Conservation (phyloP, 2,888 invertebrate genomes). For the Troglohyphantes excavatus region DNA sequence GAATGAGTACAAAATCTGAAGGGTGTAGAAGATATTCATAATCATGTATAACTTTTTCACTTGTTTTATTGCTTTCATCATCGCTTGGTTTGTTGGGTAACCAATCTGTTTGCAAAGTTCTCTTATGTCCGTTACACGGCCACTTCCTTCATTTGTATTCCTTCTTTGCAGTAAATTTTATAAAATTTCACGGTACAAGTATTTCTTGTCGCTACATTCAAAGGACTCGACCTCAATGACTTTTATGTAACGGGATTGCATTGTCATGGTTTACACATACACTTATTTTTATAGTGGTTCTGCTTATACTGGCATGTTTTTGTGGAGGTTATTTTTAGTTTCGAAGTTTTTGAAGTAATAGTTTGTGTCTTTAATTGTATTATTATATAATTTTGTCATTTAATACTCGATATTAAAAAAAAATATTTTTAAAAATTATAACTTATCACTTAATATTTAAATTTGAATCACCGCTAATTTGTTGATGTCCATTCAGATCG, state of each 20-base stretch:
- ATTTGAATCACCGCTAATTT: too few relatives aligned
- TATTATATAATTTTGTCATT: too few relatives aligned
- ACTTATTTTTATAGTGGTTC: too few relatives aligned
- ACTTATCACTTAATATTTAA: too few relatives aligned
- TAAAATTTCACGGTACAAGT: constrained; percentile 17
- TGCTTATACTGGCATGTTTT: too few relatives aligned
- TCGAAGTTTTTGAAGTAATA: too few relatives aligned
- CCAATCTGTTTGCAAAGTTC: not conserved
- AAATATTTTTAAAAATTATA: too few relatives aligned
- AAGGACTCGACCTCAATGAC: not conserved
- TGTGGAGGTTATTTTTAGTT: too few relatives aligned
- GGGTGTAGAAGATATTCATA: not conserved
- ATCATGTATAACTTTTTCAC: not conserved
- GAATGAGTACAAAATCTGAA: not conserved
- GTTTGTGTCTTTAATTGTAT: too few relatives aligned
- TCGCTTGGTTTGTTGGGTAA: not conserved
- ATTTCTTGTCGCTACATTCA: not conserved
- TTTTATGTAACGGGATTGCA: constrained; percentile 10
- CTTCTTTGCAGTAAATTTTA: constrained; percentile 1
- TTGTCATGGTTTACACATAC: constrained; percentile 12
- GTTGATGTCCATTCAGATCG: too few relatives aligned
- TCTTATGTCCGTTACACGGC: not conserved
- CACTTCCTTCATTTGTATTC: constrained; percentile 13
- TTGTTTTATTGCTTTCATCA: not conserved
- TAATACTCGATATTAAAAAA: too few relatives aligned